Evolutionary conservation across 2,797 vertebrate genomes (phyloP), one percentile per base, ranked within the genome.

Genomic region (Acanthurus lineatus): DNA sequence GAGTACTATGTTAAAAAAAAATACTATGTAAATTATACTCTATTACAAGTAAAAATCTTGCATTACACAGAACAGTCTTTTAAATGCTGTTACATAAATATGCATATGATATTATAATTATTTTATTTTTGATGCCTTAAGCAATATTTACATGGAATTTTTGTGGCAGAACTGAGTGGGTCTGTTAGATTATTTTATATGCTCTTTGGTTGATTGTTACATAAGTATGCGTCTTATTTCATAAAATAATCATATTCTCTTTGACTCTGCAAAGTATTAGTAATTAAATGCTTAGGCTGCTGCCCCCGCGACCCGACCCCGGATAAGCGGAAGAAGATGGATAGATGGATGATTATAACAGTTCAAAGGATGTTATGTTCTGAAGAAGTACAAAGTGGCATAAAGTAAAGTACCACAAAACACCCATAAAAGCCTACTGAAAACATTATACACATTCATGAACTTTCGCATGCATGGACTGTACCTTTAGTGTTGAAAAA

Each of bases 401-500:
- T 25, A 25, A 25, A 25, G 25, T 25, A 25, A 25, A 25, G 25
- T 25, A 25, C 25, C 25, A 25, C 25, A 25, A 25, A 25, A 25
- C 25, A 25, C 25, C 25, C 25, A 25, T 25, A 25, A 25, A 25
- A 25, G 25, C 25, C 25, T 25, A 25, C 25, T 25, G 25, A 25
- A 25, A 25, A 25, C 25, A 25, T 25, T 25, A 63, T 51, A 60
- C 28, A 44, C 25, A 54, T 35, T 75, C 9, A 28, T 25, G 48
- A 19, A 69, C 15, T 60, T 9, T 9, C 6, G 44, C 4, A 59
- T 5, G 42, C 5, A 69, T 47, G 65, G 2, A 57, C 19, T 62
- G 12, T 88, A 96, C 95, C 95, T 95, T 95, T 95, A 20, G 95
- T 94, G 71, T 95, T 95, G 76, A 96, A 95, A 84, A 93, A 95